Evolutionary conservation across 2,797 vertebrate genomes (phyloP).

Genomic region (Varecia variegata): DNA sequence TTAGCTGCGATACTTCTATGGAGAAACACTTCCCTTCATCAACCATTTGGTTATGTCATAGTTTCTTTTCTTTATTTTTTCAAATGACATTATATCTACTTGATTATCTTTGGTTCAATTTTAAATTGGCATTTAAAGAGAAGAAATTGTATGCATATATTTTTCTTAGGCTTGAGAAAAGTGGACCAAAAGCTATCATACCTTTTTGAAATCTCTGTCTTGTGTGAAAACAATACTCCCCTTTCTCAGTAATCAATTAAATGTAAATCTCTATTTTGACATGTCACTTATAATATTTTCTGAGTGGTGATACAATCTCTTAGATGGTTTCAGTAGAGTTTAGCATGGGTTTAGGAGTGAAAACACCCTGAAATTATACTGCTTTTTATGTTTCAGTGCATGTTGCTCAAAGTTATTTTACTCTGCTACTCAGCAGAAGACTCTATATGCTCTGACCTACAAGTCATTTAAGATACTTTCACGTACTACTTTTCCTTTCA

Average conservation of each 20-base stretch:
- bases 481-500: not conserved
- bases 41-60: not conserved
- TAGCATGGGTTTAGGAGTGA: not conserved
- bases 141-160: not conserved
- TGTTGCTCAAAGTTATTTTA: not conserved
- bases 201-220: not conserved
- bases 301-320: not conserved
- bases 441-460: not conserved
- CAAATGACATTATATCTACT: not conserved
- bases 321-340: not conserved
- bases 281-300: not conserved
- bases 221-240: not conserved
- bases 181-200: not conserved
- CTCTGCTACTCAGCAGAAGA: not conserved
- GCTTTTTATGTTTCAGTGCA: not conserved
- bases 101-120: conserved; percentile 11
- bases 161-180: not conserved
- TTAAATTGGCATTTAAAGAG: not conserved
- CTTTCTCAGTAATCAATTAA: not conserved
- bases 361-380: not conserved
- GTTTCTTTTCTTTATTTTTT: not conserved
- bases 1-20: not conserved
- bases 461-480: not conserved
- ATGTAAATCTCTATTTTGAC: not conserved
- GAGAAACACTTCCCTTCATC: not conserved